These are phyloP conservation scores for Orestias chungarensis DNA, from an alignment of 2,797 vertebrate species.

Conservation along the genomic window DNA sequence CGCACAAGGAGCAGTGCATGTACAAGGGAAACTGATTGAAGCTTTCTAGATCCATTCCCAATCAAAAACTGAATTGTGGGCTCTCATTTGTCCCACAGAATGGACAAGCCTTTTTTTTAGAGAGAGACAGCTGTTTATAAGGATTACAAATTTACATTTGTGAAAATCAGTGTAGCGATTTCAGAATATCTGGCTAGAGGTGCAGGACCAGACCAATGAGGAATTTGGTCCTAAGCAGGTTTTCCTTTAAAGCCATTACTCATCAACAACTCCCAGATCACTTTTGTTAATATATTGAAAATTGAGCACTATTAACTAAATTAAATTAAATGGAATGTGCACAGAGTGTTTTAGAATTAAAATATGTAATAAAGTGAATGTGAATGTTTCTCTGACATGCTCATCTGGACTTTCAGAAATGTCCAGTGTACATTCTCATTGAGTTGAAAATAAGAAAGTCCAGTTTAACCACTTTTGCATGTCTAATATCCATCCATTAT, in stretches of 20 bases:
- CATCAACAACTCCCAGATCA: background rate
- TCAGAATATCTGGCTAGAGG: conserved; percentile 30
- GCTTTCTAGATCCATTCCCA: conserved; percentile 59
- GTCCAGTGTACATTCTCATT: background rate
- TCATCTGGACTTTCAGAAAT: background rate
- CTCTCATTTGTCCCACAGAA: conserved; percentile 38
- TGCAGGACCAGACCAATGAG: background rate
- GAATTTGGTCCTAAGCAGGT: background rate
- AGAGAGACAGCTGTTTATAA: conserved; percentile 43
- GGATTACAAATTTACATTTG: conserved; percentile 31
- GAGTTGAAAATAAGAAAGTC: background rate
- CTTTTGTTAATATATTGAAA: background rate
- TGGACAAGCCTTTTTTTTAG: conserved; percentile 45
- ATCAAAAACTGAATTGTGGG: conserved; percentile 56
- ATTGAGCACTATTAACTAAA: background rate
- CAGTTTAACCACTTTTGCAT: background rate
- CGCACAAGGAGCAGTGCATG: conserved; percentile 69
- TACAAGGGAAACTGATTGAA: conserved; percentile 77
- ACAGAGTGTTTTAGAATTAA: background rate
- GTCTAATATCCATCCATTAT: too few relatives aligned
- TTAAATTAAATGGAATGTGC: background rate
- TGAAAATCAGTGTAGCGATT: conserved; percentile 45
- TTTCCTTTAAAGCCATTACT: background rate
- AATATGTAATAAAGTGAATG: background rate
- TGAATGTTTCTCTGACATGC: background rate